Conservation (phyloP, 2,888 invertebrate species). For the Bimastos eiseni region DNA sequence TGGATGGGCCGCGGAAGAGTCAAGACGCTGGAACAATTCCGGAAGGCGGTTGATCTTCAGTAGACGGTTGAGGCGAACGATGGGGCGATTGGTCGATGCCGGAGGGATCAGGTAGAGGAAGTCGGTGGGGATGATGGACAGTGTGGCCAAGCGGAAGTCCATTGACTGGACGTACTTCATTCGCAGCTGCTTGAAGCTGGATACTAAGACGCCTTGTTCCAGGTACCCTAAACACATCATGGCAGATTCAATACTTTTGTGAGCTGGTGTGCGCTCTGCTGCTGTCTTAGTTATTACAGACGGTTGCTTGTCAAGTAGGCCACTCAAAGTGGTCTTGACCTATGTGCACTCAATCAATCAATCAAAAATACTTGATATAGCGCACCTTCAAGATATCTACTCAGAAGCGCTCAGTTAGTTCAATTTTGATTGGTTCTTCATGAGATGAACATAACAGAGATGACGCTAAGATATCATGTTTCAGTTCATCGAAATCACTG, state of each 20-base stretch:
- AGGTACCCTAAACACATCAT: conserved; percentile 55
- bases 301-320: no score
- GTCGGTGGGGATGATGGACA: conserved; percentile 64
- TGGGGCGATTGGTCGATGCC: conserved; percentile 42
- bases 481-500: no score
- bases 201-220: conserved; percentile 63
- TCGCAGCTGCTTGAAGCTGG: conserved; percentile 55
- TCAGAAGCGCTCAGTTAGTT: no score
- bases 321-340: no score
- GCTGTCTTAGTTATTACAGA: no score
- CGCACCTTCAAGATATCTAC: no score
- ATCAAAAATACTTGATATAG: no score
- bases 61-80: conserved; percentile 66
- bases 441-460: no score
- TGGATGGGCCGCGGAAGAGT: conserved; percentile 89
- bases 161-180: conserved; percentile 55
- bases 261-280: no score
- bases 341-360: no score
- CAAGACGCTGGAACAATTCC: conserved; percentile 92
- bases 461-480: no score
- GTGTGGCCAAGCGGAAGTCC: conserved; percentile 60
- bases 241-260: neutral
- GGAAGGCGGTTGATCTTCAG: conserved; percentile 76
- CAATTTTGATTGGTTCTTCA: no score
- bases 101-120: conserved; percentile 41